Percentiles rank a stretch among this genome's conserved stretches.
These are phyloP conservation scores for Sphyrna mokarran DNA, from an alignment of 2,113 vertebrate species.

Conservation along the genomic window DNA sequence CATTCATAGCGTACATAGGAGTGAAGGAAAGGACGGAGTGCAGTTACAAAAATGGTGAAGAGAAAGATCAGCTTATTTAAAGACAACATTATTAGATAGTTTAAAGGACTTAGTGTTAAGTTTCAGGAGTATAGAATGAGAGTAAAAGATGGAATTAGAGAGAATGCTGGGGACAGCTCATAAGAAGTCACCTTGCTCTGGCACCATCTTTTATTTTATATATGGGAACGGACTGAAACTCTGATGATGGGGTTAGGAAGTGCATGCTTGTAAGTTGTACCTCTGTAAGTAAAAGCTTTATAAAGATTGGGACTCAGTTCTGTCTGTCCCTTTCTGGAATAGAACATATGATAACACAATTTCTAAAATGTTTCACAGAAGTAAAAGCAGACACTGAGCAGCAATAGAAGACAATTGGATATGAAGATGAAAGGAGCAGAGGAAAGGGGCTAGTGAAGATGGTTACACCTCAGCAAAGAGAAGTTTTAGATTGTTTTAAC, in stretches of 20 bases:
- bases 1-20: too few species aligned
- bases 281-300: not conserved
- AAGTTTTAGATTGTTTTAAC: not conserved
- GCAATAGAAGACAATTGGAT: not conserved
- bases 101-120: too few species aligned
- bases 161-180: too few species aligned
- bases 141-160: too few species aligned
- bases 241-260: not conserved
- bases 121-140: too few species aligned
- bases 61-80: too few species aligned
- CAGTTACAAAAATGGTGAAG: too few species aligned
- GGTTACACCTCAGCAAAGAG: not conserved
- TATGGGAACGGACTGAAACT: not conserved
- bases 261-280: not conserved
- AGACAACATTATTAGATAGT: too few species aligned
- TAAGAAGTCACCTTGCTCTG: too few species aligned
- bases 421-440: not conserved
- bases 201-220: too few species aligned
- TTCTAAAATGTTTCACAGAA: not conserved
- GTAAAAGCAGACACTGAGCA: not conserved
- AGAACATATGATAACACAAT: not conserved
- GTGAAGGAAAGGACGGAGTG: too few species aligned
- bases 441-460: not conserved
- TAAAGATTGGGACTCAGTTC: not conserved
- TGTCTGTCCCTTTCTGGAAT: not conserved